Base-by-base conservation (phyloP, 2,888 invertebrate species). In the Dryobotodes eremita region DNA sequence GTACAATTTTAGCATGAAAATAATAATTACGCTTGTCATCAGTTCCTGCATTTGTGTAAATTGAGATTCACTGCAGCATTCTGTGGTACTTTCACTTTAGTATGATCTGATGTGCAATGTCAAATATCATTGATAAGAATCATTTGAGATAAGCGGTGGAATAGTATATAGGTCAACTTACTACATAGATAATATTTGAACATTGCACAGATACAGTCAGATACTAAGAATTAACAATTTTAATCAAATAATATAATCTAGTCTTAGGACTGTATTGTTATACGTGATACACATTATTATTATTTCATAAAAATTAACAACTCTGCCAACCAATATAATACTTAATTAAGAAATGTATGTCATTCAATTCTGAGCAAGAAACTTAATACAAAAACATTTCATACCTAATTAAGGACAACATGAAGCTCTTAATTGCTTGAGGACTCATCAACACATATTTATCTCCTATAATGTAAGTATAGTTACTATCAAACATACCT, bases 401-500 rank as follows among this genome's bases (percentile, higher is more conserved):
- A 59, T 79, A 61, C 42, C 50, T 83, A 79, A 85, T 83, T 86
- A 79, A 77, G 71, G 70, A 84, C 77, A 86, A 50, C 55, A 79
- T 79, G 73, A 73, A 75, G 75, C 68, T 84, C 86, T 69, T 85
- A 83, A 86, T 86, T 86, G 80, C 65, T 76, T 31, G 83, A 76
- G 61, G 68, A 62, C 76, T 71, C 64, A 75, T 77, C 42, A 85
- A 79, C 71, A 71, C 64, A 75, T 55, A 36, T n/a, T 23, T 46
- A 36, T 36, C 31, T 36, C 31, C 31, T 36, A 36, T 36, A 36
- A 2, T 36, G 3, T 36, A 36, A 36, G 31, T 72, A 78, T 57
- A 36, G 50, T 53, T 62, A 62, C 42, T n/a, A 71, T 46, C 42
- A 53, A 74, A 85, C 89, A 86, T 90, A 97, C 97, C 97, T 98